Evolutionary conservation across 2,888 invertebrate genomes (phyloP).

Genomic region (Torymus texanus): DNA sequence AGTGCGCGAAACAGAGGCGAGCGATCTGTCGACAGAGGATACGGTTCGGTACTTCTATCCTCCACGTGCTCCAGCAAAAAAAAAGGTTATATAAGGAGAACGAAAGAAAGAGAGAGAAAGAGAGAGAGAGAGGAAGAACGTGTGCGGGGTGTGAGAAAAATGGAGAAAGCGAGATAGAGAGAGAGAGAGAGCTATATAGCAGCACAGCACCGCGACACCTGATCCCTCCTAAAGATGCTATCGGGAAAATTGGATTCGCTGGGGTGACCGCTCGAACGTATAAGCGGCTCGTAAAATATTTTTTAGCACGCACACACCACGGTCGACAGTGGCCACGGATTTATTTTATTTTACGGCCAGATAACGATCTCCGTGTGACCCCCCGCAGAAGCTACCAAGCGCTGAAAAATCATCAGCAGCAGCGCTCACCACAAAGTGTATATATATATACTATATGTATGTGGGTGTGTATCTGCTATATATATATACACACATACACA

Average conservation of each 20-base stretch:
- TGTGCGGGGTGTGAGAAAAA: conserved; percentile 1
- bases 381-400: conserved; percentile 9
- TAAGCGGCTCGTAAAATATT: conserved; percentile 75
- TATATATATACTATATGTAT: too few species aligned
- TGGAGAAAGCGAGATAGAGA: neutral
- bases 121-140: neutral
- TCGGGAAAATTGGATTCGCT: conserved; percentile 74
- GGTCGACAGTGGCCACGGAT: conserved; percentile 65
- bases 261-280: conserved; percentile 74
- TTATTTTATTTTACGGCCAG: conserved; percentile 73
- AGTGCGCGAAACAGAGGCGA: conserved; percentile 48
- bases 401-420: neutral
- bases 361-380: conserved; percentile 67
- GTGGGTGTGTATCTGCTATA: too few species aligned
- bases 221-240: conserved; percentile 74
- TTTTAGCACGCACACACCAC: conserved; percentile 69
- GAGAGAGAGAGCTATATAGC: neutral
- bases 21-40: conserved; percentile 50
- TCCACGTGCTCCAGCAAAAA: neutral
- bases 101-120: neutral
- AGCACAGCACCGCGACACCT: conserved; percentile 65
- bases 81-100: neutral
- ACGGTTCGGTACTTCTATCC: too few species aligned
- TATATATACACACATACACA: too few species aligned
- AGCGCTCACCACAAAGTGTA: too few species aligned